These are phyloP conservation scores for Isichthys henryi DNA, from an alignment of 2,113 vertebrate genomes.

Conservation along the genomic window DNA sequence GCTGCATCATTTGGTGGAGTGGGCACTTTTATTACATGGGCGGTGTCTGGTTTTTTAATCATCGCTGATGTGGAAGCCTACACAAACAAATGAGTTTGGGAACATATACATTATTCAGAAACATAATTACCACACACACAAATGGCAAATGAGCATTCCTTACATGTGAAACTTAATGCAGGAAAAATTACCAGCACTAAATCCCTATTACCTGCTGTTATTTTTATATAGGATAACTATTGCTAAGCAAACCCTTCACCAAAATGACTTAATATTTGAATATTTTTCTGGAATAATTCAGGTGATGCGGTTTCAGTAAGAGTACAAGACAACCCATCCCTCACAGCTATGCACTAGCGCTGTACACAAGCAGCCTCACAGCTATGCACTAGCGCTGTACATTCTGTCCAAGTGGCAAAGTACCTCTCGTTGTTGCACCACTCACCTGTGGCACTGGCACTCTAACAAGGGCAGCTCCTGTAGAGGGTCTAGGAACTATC, in stretches of 20 bases:
- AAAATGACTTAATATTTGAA: background rate
- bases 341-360: background rate
- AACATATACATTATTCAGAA: background rate
- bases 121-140: background rate
- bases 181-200: background rate
- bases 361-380: background rate
- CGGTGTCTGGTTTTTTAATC: conserved; percentile 56
- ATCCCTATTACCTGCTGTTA: background rate
- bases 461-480: conserved; percentile 45
- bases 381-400: background rate
- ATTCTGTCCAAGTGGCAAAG: background rate
- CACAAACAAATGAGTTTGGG: background rate
- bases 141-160: background rate
- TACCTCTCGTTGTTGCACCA: background rate
- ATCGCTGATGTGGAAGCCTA: conserved; percentile 62
- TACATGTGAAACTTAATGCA: background rate
- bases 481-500: conserved; percentile 35
- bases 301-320: background rate
- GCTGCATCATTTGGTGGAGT: conserved; percentile 49
- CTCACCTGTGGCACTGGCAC: conserved; percentile 66
- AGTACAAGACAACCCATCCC: background rate
- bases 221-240: background rate
- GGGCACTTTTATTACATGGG: conserved; percentile 57
- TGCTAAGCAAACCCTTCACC: background rate
- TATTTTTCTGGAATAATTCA: background rate